These are phyloP conservation scores for Octopus sinensis DNA, from an alignment of 1,140 invertebrate genomes.

Conservation along the genomic window DNA sequence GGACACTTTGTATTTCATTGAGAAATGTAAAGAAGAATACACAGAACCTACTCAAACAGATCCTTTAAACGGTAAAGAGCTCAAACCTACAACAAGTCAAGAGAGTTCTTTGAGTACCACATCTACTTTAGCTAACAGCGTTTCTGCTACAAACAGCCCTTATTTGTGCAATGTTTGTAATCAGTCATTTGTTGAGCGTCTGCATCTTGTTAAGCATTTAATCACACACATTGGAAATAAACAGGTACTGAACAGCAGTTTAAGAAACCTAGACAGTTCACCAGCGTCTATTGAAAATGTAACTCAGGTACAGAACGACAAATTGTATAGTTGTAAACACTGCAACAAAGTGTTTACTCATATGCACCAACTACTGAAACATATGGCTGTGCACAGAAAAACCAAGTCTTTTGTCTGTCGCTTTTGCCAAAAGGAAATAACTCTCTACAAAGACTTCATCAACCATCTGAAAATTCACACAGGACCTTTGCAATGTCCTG, in stretches of 20 bases:
- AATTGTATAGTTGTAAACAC: constrained; percentile 70
- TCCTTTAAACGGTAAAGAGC: no score
- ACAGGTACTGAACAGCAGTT: background rate
- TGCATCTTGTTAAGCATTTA: constrained; percentile 12
- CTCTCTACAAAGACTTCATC: background rate
- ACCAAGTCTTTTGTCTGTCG: constrained; percentile 20
- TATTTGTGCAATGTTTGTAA: constrained; percentile 13
- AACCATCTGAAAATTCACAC: constrained; percentile 53
- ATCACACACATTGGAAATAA: background rate
- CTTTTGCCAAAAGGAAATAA: constrained; percentile 10
- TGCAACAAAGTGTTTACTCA: constrained; percentile 61
- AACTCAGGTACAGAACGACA: constrained; percentile 50
- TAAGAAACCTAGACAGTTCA: background rate
- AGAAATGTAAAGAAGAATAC: background rate
- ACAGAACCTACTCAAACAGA: background rate
- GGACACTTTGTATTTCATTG: background rate
- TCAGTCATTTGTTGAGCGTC: constrained; percentile 6
- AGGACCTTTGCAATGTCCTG: constrained; percentile 45
- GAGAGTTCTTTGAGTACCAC: no score
- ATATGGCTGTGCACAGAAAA: constrained; percentile 28
- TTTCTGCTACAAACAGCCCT: background rate
- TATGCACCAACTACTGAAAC: constrained; percentile 20
- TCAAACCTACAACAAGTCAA: no score
- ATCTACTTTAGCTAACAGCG: no score
- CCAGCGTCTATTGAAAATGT: background rate